Base-by-base conservation (phyloP, 2,888 invertebrate genomes). In the Dione juno region DNA sequence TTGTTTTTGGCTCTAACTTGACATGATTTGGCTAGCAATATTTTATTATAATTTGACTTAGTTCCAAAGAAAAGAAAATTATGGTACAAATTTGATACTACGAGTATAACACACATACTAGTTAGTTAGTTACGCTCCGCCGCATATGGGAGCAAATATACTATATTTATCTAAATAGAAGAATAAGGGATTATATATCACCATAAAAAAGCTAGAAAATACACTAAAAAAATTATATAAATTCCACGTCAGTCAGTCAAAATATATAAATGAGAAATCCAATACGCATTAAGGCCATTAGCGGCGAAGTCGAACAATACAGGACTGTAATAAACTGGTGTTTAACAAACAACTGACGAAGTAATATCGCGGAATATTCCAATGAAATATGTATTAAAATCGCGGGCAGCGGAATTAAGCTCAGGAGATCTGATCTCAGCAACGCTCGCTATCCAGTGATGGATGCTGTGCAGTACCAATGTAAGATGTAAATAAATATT, bases 301-400 rank as follows among this genome's bases (percentile, higher is more conserved):
- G 67, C 52, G 50, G 45, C 11, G 54, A 57, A 70, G 35, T 68
- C 64, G 67, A 69, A 67, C 69, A 71, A 69, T 69, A 45, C 71
- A 52, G 57, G 43, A 16, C 69, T 67, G 78, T 88, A 88, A 90
- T 89, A 88, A 89, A 88, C 87, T 81, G 83, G 78, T 84, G 84
- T 88, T 88, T 88, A 87, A 81, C 87, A 86, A 90, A 88, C 87
- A 87, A 84, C 80, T 77, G 80, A 74, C 75, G 83, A 82, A 82
- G 85, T 84, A 86, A 87, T 85, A 84, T 86, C 79, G 86, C 84
- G 84, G 85, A 88, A 88, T 89, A 89, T 89, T 86, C 85, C 92
- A 90, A 91, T 91, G 88, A 90, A 91, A 92, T 91, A 90, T 88
- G 90, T 91, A 91, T 92, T 91, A 91, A 90, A 89, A 85, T 87